These are phyloP conservation scores for Heliconius eleuchia DNA, from an alignment of 1,140 invertebrate species.

Conservation along the genomic window DNA sequence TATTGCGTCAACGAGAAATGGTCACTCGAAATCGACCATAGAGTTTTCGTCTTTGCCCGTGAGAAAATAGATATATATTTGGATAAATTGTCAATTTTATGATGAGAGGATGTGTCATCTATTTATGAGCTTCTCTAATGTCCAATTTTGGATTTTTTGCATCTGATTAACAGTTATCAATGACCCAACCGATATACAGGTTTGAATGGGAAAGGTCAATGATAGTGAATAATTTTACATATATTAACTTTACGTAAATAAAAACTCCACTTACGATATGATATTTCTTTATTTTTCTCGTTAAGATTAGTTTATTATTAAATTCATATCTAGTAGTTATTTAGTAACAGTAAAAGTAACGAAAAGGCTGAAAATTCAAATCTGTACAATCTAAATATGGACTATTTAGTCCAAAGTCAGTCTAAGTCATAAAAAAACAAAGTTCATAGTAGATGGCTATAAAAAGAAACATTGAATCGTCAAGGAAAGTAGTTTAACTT, in stretches of 20 bases:
- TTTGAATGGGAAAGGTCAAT: not conserved
- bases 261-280: not conserved
- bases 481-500: not conserved
- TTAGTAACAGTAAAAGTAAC: too few species aligned
- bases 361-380: too few species aligned
- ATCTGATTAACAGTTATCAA: constrained; percentile 1
- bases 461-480: not conserved
- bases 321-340: too few species aligned
- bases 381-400: too few species aligned
- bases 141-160: not conserved
- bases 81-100: not conserved
- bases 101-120: constrained; percentile 7
- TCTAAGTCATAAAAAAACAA: not conserved
- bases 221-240: constrained; percentile 3
- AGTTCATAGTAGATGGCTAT: not conserved
- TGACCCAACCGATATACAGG: not conserved
- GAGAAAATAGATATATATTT: not conserved
- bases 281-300: too few species aligned
- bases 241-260: not conserved
- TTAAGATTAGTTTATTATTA: too few species aligned
- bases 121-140: not conserved
- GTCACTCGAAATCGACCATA: not conserved
- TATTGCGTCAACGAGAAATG: not conserved
- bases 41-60: not conserved
- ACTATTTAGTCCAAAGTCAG: too few species aligned